Conservation (phyloP, 2,113 vertebrate species). For the Cephalophus harveyi region DNA sequence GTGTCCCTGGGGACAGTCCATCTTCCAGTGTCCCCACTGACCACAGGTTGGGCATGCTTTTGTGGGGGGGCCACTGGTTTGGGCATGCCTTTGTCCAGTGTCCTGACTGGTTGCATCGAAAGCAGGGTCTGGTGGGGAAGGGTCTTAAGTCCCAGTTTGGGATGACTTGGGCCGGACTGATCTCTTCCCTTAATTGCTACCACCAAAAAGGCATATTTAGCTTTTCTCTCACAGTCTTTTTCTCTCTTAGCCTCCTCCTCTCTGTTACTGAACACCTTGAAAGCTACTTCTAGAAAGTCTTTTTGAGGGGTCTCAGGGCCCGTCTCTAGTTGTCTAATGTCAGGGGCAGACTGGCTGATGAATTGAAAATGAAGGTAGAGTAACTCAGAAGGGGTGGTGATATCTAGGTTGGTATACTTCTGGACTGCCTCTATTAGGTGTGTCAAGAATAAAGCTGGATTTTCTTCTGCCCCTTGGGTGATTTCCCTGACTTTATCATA, state of each 20-base stretch:
- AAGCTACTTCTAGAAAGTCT: neutral
- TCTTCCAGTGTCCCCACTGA: neutral
- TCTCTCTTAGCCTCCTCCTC: neutral
- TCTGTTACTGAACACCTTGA: neutral
- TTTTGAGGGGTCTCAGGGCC: neutral
- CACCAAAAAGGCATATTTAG: neutral
- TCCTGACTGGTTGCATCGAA: neutral
- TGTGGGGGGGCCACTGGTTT: rapidly evolving
- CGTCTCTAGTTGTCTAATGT: neutral
- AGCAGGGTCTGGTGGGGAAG: neutral
- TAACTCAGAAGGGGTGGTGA: neutral
- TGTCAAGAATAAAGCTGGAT: neutral
- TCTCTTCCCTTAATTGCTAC: neutral
- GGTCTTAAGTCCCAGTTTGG: neutral
- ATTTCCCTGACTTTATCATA: neutral
- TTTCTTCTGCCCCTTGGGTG: neutral
- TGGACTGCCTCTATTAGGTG: neutral
- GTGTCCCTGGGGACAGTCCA: neutral
- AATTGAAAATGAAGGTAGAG: neutral
- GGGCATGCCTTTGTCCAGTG: neutral
- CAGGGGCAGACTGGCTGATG: neutral
- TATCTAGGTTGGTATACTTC: neutral
- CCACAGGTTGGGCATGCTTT: neutral
- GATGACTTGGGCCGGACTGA: neutral
- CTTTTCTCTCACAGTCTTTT: neutral